phyloP scores from a whole-genome alignment of 2,888 invertebrate genomes.

The Microctonus brassicae region DNA sequence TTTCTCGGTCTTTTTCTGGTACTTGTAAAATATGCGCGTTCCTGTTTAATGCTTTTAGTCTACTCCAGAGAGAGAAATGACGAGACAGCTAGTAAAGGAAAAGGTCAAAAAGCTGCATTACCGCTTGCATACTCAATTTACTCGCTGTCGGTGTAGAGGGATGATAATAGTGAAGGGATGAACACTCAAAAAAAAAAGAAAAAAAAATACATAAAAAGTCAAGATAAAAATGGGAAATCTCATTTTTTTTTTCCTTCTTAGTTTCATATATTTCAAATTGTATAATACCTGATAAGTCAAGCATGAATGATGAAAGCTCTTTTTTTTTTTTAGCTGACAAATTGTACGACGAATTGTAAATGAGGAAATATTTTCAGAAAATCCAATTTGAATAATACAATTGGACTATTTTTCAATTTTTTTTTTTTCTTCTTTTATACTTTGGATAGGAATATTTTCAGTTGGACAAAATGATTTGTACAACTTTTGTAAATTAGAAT shows the following conservation, averaged over 20 bases:
- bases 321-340: neutral
- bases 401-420: neutral
- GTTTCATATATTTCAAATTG: neutral
- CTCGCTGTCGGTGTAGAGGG: too few relatives aligned
- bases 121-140: too few relatives aligned
- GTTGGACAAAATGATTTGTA: constrained; percentile 8
- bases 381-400: neutral
- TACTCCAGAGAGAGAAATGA: neutral
- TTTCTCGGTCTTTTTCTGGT: neutral
- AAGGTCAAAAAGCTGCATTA: neutral
- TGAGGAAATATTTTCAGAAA: neutral
- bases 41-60: neutral
- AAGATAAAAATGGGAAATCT: neutral
- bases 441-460: neutral
- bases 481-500: constrained; percentile 35
- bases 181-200: too few relatives aligned
- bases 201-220: neutral
- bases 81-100: neutral
- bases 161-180: too few relatives aligned
- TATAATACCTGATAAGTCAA: neutral
- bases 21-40: neutral
- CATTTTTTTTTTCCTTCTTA: neutral
- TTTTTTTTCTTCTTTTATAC: neutral
- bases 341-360: neutral
- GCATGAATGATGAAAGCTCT: neutral